phyloP scores from a whole-genome alignment of 2,888 invertebrate species.

The Acleris laterana region DNA sequence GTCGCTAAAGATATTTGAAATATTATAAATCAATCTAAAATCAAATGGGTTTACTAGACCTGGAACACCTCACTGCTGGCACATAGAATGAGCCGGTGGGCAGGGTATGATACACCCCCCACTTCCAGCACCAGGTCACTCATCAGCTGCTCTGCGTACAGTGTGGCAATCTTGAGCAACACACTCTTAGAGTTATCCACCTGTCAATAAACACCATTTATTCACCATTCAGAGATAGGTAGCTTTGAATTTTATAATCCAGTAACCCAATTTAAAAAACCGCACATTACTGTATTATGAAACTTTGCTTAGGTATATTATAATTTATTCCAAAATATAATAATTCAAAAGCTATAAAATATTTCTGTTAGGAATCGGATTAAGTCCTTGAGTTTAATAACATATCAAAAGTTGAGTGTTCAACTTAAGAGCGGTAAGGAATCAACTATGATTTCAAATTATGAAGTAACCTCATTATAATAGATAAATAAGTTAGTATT shows the following conservation, averaged over 20 bases:
- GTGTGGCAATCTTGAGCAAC: slow-evolving; percentile 90
- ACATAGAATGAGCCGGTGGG: slow-evolving; percentile 95
- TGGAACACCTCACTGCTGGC: slow-evolving; percentile 98
- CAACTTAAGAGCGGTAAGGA: too few relatives aligned
- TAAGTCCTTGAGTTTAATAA: too few relatives aligned
- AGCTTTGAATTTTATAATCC: not conserved
- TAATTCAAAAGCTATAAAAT: too few relatives aligned
- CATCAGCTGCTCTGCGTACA: slow-evolving; percentile 94
- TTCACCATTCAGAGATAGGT: not conserved
- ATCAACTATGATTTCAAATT: too few relatives aligned
- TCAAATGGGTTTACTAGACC: slow-evolving; percentile 69
- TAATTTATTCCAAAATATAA: too few relatives aligned
- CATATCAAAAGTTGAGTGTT: too few relatives aligned
- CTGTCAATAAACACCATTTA: slow-evolving; percentile 67
- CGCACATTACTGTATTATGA: too few relatives aligned
- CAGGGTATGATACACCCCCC: slow-evolving; percentile 91
- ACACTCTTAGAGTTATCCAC: slow-evolving; percentile 94
- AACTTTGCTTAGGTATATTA: too few relatives aligned
- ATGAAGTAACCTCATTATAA: too few relatives aligned
- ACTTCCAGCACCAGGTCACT: slow-evolving; percentile 95
- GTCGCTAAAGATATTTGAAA: too few relatives aligned
- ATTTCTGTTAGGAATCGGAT: too few relatives aligned
- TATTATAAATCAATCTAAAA: not conserved
- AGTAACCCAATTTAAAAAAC: not conserved
- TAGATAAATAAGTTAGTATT: not conserved